Conservation (phyloP, 2,888 invertebrate species). For the Eristalinus aeneus region DNA sequence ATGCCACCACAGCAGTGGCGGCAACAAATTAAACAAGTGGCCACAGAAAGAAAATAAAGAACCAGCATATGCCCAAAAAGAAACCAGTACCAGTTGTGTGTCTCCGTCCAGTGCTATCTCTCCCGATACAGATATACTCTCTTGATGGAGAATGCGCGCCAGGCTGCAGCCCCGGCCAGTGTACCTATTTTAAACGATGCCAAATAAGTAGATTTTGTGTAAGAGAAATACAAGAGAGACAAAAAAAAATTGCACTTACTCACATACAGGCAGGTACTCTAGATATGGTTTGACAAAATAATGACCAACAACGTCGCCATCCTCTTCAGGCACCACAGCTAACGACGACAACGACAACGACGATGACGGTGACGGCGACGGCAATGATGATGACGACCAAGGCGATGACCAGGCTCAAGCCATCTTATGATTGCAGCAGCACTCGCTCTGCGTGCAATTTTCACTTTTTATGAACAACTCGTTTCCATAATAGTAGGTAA, state of each 20-base stretch:
- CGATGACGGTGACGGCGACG: conserved; percentile 50
- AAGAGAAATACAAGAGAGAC: conserved; percentile 51
- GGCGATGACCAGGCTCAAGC: conserved; percentile 27
- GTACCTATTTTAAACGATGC: conserved; percentile 70
- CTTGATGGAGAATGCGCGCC: conserved; percentile 36
- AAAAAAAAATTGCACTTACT: conserved; percentile 42
- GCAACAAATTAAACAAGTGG: background rate
- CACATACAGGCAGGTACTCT: conserved; percentile 63
- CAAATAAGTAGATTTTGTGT: conserved; percentile 70
- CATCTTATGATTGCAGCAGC: conserved; percentile 64
- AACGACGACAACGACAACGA: conserved; percentile 34
- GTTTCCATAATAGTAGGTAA: conserved; percentile 71
- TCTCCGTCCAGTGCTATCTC: conserved; percentile 53
- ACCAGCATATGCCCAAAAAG: conserved; percentile 67
- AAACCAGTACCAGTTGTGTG: conserved; percentile 56
- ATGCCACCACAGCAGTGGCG: background rate
- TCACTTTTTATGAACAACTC: conserved; percentile 71
- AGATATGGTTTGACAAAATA: conserved; percentile 71
- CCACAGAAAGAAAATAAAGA: conserved; percentile 16
- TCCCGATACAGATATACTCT: conserved; percentile 38
- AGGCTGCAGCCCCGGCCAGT: conserved; percentile 20
- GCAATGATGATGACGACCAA: conserved; percentile 6
- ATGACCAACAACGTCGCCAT: conserved; percentile 70
- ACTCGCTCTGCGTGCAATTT: conserved; percentile 66
- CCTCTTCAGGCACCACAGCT: conserved; percentile 38